A percentile compares a stretch with the other conserved stretches of the same genome.
Evolutionary conservation across 2,113 vertebrate genomes (phyloP).

Genomic region (Passer domesticus): DNA sequence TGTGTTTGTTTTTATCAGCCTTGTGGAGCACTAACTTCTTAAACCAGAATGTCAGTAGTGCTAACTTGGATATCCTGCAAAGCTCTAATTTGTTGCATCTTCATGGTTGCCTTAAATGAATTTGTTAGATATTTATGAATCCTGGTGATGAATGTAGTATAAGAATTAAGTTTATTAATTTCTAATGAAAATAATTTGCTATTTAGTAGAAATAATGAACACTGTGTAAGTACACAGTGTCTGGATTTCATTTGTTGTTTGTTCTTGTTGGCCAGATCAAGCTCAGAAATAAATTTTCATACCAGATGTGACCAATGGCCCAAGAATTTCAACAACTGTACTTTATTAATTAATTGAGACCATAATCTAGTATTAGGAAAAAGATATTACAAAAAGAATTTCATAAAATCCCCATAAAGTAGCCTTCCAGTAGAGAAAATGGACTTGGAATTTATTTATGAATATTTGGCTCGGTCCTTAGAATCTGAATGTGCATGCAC

Average conservation of each 20-base stretch:
- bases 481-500: background rate
- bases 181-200: background rate
- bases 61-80: background rate
- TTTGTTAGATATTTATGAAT: background rate
- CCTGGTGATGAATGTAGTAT: background rate
- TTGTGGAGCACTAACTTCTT: background rate
- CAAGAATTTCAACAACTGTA: background rate
- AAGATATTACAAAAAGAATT: background rate
- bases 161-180: background rate
- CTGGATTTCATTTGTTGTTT: background rate
- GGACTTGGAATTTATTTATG: background rate
- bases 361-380: background rate
- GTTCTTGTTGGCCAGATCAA: background rate
- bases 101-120: background rate
- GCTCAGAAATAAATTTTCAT: background rate
- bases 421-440: background rate
- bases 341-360: conserved; percentile 16
- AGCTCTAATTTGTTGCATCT: background rate
- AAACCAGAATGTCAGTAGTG: background rate
- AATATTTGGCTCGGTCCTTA: background rate
- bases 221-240: background rate
- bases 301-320: background rate
- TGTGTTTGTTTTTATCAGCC: background rate
- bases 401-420: background rate
- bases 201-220: background rate